Evolutionary conservation across 2,113 vertebrate genomes (phyloP), one percentile per base, ranked within the genome.

Genomic region (Sminthopsis crassicaudata): DNA sequence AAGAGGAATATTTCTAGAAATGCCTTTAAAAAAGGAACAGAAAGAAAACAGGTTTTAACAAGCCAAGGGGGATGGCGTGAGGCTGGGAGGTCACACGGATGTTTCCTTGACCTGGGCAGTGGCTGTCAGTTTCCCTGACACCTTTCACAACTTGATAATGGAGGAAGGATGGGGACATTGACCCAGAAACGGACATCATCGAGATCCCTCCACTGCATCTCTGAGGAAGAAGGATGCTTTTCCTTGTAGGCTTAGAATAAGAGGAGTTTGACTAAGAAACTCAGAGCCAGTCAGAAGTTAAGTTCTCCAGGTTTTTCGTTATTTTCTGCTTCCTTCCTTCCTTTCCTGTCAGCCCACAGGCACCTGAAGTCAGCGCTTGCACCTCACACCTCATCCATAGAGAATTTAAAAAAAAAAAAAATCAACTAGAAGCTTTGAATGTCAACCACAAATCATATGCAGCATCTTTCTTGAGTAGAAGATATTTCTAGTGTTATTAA

Each of bases 1-100:
- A 96, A 97, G 96, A 97, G 97, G 89, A 98, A 93, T 95, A 96
- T 97, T 98, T 98, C 98, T 97, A 97, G 97, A 98, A 98, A 97
- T 95, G 94, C 97, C 95, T 96, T 97, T 96, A 94, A 25, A 96
- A 97, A 98, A 48, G 27, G 25, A 84, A 84, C 36, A 42, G 8
- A 84, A 84, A 84, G 67, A 84, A 84, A 84, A 84, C 19, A 95
- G 84, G 94, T 93, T 96, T 98, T 98, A 93, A 93, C 52, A 97
- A 97, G 91, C 91, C 95, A 93, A 95, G 91, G 97, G 97, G 48
- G 84, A 90, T 95, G 97, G 10, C 2, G 36, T 94, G 92, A 97
- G 95, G 96, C 96, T 97, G 94, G 91, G 90, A 98, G 97, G 95
- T 97, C 97, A 93, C 95, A 90, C 51, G 94, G 94, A n/a, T 93